Evolutionary conservation across 2,888 invertebrate genomes (phyloP).

Genomic region (Cheilosia pagana): DNA sequence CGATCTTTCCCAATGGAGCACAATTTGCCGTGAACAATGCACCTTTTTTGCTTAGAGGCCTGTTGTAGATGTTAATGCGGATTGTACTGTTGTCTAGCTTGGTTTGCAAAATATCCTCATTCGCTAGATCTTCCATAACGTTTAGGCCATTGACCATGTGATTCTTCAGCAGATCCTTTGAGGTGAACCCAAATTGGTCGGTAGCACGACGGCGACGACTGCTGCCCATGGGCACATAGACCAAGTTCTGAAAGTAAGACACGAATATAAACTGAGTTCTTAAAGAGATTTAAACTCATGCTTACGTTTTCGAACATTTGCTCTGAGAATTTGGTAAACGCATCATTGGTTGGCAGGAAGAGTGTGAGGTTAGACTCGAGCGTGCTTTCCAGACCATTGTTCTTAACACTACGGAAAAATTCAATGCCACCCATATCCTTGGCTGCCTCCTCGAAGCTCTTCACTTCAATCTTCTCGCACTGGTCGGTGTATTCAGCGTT

Average conservation of each 20-base stretch:
- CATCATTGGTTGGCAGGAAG: conserved; percentile 87
- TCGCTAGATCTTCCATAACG: conserved; percentile 85
- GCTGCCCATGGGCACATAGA: conserved; percentile 78
- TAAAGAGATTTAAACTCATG: not conserved
- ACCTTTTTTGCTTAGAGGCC: conserved; percentile 79
- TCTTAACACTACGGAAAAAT: conserved; percentile 85
- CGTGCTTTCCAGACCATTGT: conserved; percentile 84
- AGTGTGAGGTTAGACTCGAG: conserved; percentile 86
- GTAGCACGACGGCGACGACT: conserved; percentile 75
- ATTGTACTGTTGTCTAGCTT: conserved; percentile 81
- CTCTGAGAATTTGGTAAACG: conserved; percentile 85
- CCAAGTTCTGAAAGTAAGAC: conserved; percentile 83
- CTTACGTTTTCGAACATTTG: conserved; percentile 85
- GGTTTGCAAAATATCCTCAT: conserved; percentile 84
- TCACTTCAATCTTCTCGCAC: conserved; percentile 85
- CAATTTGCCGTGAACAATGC: conserved; percentile 87
- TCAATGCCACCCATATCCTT: conserved; percentile 85
- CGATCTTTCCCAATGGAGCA: conserved; percentile 85
- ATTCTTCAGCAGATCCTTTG: conserved; percentile 84
- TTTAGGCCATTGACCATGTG: conserved; percentile 86
- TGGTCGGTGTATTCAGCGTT: conserved; percentile 82
- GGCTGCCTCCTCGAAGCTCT: conserved; percentile 85
- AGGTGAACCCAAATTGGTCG: conserved; percentile 77
- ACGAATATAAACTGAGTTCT: not conserved
- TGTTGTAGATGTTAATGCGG: conserved; percentile 82